A percentile compares a stretch with the other conserved stretches of the same genome.
Evolutionary conservation across 2,113 vertebrate genomes (phyloP).

Genomic region (Nanger granti): DNA sequence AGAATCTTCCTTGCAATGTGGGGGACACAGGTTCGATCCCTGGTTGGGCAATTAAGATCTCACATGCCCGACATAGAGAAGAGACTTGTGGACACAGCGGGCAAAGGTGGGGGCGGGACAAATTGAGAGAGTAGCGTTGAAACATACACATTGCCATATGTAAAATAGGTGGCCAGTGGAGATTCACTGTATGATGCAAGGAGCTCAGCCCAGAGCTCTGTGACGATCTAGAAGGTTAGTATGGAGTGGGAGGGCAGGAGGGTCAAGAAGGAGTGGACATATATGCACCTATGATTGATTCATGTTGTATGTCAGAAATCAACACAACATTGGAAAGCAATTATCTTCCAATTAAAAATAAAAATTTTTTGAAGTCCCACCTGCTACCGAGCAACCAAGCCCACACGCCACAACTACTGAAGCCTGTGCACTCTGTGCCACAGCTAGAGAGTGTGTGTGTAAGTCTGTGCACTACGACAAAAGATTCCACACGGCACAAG

Average conservation of each 20-base stretch:
- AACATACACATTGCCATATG: background rate
- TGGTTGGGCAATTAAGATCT: background rate
- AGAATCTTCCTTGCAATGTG: background rate
- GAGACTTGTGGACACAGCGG: background rate
- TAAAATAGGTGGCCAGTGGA: background rate
- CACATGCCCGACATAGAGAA: background rate
- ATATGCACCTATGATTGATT: background rate
- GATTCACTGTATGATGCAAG: background rate
- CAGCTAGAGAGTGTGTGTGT: background rate
- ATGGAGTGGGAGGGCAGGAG: background rate
- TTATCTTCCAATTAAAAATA: background rate
- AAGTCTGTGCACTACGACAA: background rate
- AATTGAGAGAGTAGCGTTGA: background rate
- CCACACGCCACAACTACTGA: background rate
- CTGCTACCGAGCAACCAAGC: background rate
- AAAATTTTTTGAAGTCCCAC: background rate
- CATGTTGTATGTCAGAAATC: background rate
- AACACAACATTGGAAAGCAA: background rate
- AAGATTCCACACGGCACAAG: background rate
- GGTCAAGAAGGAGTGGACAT: background rate
- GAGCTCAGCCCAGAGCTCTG: background rate
- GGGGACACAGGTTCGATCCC: background rate
- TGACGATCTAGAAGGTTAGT: background rate
- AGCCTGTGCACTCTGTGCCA: background rate
- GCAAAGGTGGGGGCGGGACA: background rate